Conservation (phyloP, 2,888 invertebrate species). For the Volucella inanis region DNA sequence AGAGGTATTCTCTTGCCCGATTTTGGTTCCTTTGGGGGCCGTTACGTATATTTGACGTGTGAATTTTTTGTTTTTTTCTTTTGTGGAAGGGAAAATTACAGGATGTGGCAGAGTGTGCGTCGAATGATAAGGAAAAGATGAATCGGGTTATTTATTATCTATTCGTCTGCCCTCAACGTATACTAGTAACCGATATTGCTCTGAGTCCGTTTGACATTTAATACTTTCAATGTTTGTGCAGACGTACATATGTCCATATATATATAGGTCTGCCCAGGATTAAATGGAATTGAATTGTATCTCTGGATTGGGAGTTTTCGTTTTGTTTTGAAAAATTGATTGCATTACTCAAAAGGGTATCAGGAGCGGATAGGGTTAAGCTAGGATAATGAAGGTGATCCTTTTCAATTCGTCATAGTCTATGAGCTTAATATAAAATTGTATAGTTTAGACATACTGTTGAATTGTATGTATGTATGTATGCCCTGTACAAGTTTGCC, state of each 20-base stretch:
- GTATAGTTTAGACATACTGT: neutral
- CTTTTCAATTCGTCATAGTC: slow-evolving; percentile 13
- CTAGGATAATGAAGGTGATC: slow-evolving; percentile 10
- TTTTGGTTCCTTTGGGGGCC: too few relatives aligned
- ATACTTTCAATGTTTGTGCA: slow-evolving; percentile 2
- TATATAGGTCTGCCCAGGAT: slow-evolving; percentile 1
- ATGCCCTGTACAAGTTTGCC: too few relatives aligned
- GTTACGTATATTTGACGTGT: neutral
- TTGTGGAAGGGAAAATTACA: slow-evolving; percentile 9
- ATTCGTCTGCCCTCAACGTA: neutral
- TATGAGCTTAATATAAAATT: neutral
- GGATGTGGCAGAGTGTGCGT: slow-evolving; percentile 28
- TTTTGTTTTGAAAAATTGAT: slow-evolving; percentile 45
- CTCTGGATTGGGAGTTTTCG: neutral
- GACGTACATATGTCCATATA: neutral
- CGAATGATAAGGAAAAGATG: slow-evolving; percentile 61
- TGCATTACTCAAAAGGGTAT: slow-evolving; percentile 20
- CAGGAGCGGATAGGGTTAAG: neutral
- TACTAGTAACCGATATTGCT: neutral
- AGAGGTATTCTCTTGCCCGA: neutral
- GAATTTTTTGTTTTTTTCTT: slow-evolving; percentile 14
- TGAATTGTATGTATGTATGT: neutral
- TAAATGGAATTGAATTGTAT: slow-evolving; percentile 36
- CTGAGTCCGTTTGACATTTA: slow-evolving; percentile 37
- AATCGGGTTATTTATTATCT: slow-evolving; percentile 63